Conservation (phyloP, 2,797 vertebrate genomes). For the Peromyscus nudipes region DNA sequence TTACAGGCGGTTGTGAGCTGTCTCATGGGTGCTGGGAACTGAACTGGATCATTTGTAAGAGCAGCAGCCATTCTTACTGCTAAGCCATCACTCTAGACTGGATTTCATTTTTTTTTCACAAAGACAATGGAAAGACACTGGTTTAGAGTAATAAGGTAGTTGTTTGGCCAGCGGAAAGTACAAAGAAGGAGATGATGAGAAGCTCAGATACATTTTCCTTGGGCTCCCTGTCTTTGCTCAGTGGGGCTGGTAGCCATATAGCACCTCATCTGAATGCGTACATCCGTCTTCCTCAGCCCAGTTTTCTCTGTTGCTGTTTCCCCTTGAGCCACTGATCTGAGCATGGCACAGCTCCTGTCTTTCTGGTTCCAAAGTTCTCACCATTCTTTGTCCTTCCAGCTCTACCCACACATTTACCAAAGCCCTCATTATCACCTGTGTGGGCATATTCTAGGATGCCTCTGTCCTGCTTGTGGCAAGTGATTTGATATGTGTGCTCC, state of each 20-base stretch:
- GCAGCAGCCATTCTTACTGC: not conserved
- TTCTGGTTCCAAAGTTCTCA: not conserved
- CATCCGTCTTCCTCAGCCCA: too few species aligned
- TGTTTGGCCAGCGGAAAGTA: not conserved
- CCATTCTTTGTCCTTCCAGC: not conserved
- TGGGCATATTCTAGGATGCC: not conserved
- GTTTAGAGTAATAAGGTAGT: too few species aligned
- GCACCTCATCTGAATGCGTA: fast-evolving
- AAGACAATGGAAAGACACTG: not conserved
- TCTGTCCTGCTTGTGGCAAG: not conserved
- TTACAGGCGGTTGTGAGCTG: not conserved
- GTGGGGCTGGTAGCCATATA: not conserved
- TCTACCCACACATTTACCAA: not conserved
- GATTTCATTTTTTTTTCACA: not conserved
- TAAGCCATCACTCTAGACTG: not conserved
- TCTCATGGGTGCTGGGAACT: not conserved
- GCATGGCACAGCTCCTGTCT: fast-evolving
- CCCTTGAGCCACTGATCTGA: fast-evolving
- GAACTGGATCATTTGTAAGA: not conserved
- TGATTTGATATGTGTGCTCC: not conserved
- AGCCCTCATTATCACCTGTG: not conserved
- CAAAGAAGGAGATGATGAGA: too few species aligned
- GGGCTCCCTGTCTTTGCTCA: not conserved
- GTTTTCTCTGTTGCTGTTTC: not conserved
- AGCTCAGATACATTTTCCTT: not conserved